Evolutionary conservation across 2,888 invertebrate species (phyloP), one percentile per base, ranked within the genome.

Genomic region (Amaurobius ferox): DNA sequence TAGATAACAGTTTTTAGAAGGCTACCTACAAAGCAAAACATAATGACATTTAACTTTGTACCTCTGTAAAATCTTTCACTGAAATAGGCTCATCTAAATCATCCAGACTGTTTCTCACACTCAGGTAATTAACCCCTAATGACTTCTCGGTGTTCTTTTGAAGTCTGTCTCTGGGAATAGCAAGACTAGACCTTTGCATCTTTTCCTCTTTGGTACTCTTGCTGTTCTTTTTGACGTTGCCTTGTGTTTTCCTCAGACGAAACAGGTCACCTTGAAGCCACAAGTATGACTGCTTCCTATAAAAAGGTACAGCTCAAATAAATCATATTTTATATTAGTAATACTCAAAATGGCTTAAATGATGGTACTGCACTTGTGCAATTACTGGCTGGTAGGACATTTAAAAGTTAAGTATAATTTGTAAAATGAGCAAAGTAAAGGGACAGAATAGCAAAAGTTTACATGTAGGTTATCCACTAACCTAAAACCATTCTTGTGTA

Each of bases 221-320:
- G 6, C 26, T 1, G 16, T 29, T 23, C 32, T 87, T 80, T 28
- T 73, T 87, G 29, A 79, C 86, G 35, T 85, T 87, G 64, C 90
- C 90, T 67, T 90, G 90, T n/a, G 90, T 90, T 35, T 89, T 88
- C 76, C 90, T 90, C 13, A 90, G 90, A 40, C 92, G 89, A 80
- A 89, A 90, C n/a, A 91, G 88, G 85, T 92, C 96, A 32, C 96
- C 96, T 89, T 95, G 95, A 55, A 94, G 93, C 94, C 95, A 95
- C 92, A 96, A 94, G 90, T 95, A 94, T 0, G 94, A 92, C 91
- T 97, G 95, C 90, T 96, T 95, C 88, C 96, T 96, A 68, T 40
- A 26, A 40, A 30, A 35, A 16, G 28, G 0, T 2, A 0, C 13
- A 66, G 16, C 28, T 48, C 3, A 48, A n/a, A 19, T 13, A 13